These are phyloP conservation scores for Philaethria dido DNA, from an alignment of 2,888 invertebrate species.

Conservation along the genomic window DNA sequence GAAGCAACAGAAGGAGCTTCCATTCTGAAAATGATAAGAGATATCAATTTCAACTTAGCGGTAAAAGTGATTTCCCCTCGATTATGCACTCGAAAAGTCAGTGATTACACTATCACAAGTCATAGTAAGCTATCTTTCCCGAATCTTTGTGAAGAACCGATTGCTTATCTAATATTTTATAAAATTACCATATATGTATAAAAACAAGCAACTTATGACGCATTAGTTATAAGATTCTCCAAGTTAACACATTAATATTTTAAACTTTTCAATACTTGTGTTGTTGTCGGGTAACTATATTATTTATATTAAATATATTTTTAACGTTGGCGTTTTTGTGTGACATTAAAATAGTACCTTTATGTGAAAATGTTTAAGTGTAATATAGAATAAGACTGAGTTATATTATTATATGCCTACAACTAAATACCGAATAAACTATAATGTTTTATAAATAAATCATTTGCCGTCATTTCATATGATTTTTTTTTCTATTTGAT, in stretches of 20 bases:
- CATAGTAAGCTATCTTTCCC: slow-evolving; percentile 39
- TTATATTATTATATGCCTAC: too few species aligned
- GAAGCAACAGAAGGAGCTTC: background rate
- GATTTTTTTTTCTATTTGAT: slow-evolving; percentile 6
- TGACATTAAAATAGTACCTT: too few species aligned
- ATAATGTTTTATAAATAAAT: background rate
- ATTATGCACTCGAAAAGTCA: slow-evolving; percentile 10
- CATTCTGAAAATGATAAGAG: background rate
- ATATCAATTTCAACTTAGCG: slow-evolving; percentile 16
- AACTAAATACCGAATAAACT: background rate
- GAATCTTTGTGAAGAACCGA: slow-evolving; percentile 44
- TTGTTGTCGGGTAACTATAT: background rate
- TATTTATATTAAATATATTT: background rate
- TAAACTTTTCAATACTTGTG: background rate
- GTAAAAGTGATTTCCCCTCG: slow-evolving; percentile 39
- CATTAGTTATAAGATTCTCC: slow-evolving; percentile 30
- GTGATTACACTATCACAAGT: slow-evolving; percentile 29
- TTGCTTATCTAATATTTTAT: slow-evolving; percentile 39
- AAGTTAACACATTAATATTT: slow-evolving; percentile 18
- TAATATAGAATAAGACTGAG: too few species aligned
- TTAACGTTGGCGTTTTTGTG: background rate
- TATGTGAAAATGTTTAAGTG: too few species aligned
- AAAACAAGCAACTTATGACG: slow-evolving; percentile 25
- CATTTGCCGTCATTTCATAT: background rate
- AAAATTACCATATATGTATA: slow-evolving; percentile 40